Evolutionary conservation across 2,888 invertebrate genomes (phyloP).

Genomic region (Lordiphosa andalusiaca): DNA sequence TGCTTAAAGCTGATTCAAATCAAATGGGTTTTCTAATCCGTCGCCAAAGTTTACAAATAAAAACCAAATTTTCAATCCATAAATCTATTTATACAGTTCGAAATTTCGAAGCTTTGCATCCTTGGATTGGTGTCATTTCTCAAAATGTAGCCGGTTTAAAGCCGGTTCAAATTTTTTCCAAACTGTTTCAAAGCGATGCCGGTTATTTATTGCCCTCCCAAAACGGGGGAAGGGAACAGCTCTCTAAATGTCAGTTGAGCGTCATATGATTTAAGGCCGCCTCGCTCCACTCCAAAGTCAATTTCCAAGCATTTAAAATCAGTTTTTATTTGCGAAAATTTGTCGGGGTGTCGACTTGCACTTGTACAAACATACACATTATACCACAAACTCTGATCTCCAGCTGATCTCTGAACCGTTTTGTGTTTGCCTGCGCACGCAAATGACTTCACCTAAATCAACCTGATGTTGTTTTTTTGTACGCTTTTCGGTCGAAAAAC

Average conservation of each 20-base stretch:
- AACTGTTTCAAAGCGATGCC: no score
- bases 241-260: constrained; percentile 40
- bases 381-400: constrained; percentile 15
- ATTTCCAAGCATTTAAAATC: constrained; percentile 43
- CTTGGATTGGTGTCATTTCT: no score
- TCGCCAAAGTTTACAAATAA: no score
- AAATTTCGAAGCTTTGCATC: no score
- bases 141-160: no score
- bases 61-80: no score
- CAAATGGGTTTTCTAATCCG: no score
- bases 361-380: constrained; percentile 8
- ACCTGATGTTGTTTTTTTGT: constrained; percentile 40
- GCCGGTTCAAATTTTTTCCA: no score
- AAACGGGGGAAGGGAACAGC: constrained; percentile 5
- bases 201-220: no score
- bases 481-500: constrained; percentile 15
- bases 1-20: no score
- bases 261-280: constrained; percentile 36
- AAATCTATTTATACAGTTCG: no score
- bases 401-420: constrained; percentile 54
- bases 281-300: constrained; percentile 22
- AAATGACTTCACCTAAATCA: constrained; percentile 56
- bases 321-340: constrained; percentile 39
- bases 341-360: constrained; percentile 30
- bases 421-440: constrained; percentile 34